Evolutionary conservation across 2,797 vertebrate species (phyloP), one percentile per base, ranked within the genome.

Genomic region (Tiaroga cobitis): DNA sequence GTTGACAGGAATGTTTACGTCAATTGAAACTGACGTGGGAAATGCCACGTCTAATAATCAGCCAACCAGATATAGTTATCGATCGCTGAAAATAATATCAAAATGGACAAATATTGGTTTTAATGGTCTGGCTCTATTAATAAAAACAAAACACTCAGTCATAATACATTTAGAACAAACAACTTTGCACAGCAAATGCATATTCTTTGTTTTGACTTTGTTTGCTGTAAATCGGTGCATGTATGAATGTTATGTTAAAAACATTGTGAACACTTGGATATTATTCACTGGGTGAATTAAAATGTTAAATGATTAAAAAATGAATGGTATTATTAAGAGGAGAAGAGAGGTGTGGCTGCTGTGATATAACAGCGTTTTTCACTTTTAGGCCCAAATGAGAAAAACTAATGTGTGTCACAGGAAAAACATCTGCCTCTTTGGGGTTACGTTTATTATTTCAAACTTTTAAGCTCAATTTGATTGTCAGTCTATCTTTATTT

Each of bases 381-480:
- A 3, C 32, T 63, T 63, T 21, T 18, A 74, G 29, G 59, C 43
- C 63, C 41, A 65, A 82, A 74, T 2, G n/a, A 59, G 18, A 49
- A 54, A 56, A 77, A 69, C 10, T 8, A 39, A 56, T 26, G 24
- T 0, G 5, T 21, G 24, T 24, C 46, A 75, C 24, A 15, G 6
- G 5, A n/a, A 7, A 67, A 32, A 67, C 10, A n/a, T 34, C 26
- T 0, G 37, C 16, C 29, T 59, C 11, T 39, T 61, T 21, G 2
- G 0, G 51, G 32, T 5, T 7, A 3, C 3, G 6, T 43, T 61
- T 15, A 73, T 61, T 18, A 37, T 75, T 49, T 26, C 21, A 26
- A 75, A 29, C 46, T 41, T 77, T 29, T 54, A 51, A 56, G 73
- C 46, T 68, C 4, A 4, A 41, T 77, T 83, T 77, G 34, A 68